Evolutionary conservation across 2,888 invertebrate genomes (phyloP), one percentile per base, ranked within the genome.

Genomic region (Amiota minor): DNA sequence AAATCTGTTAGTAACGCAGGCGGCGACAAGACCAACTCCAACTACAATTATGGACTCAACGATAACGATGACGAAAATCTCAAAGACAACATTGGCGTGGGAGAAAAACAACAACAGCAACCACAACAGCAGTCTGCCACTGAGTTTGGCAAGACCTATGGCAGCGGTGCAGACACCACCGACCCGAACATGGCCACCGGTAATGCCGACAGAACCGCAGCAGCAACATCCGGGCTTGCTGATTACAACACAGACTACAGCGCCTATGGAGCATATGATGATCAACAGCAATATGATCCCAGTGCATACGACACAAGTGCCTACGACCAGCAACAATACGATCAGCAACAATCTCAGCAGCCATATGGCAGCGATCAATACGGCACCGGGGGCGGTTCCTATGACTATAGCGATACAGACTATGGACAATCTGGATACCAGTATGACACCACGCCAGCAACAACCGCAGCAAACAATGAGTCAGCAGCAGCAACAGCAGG

Each of bases 21-120:
- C 61, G 70, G 62, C 65, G 73, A 72, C 65, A 71, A 79, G 73
- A 71, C 80, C 77, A 77, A 71, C 61, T 61, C 74, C 74, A 75
- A 77, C 76, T 83, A 83, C 77, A 80, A 81, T 72, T 85, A 86
- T 75, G 87, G 87, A 79, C 80, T 84, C 83, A 83, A 82, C 79
- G 86, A 88, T 82, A 83, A 86, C 82, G 89, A 89, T 77, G 89
- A 89, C 79, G 89, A 89, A 82, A 89, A 89, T 82, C 86, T 87
- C 87, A 89, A 89, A 77, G 89, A 89, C 82, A 88, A 88, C 80
- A 81, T 88, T 82, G 88, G 87, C 77, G 84, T 87, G 84, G 88
- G 89, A 80, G 89, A 88, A 75, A 89, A 89, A 73, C 83, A 88
- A 74, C 87, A 80, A 8, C 86, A 84, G 56, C 84, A 81, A 9